Percentiles rank a stretch among this genome's conserved stretches.
Evolutionary conservation across 2,113 vertebrate species (phyloP).

Genomic region (Lampris megalopsis): DNA sequence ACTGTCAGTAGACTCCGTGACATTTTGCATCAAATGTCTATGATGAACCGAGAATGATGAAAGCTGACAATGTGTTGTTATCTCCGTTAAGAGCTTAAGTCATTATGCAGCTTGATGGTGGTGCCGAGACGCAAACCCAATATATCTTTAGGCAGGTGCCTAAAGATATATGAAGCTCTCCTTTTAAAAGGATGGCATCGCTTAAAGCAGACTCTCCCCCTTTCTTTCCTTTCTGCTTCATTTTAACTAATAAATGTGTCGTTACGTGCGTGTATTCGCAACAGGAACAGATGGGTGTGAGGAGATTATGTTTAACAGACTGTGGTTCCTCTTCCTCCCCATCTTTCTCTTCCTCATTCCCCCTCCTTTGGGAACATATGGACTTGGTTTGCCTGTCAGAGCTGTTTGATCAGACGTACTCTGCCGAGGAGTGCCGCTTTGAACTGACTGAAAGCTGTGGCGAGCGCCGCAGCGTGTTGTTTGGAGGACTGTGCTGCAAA

Average conservation of each 20-base stretch:
- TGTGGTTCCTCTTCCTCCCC: slow-evolving; percentile 40
- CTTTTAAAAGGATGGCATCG: slow-evolving; percentile 32
- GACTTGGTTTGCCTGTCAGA: slow-evolving; percentile 59
- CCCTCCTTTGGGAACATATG: slow-evolving; percentile 40
- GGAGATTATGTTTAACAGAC: slow-evolving; percentile 62
- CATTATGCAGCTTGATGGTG: neutral
- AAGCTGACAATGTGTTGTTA: neutral
- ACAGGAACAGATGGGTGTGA: slow-evolving; percentile 64
- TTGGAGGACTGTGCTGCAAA: slow-evolving; percentile 23
- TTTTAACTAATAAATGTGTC: slow-evolving; percentile 63
- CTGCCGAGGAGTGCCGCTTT: slow-evolving; percentile 51
- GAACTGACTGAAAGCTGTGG: slow-evolving; percentile 50
- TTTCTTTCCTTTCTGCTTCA: slow-evolving; percentile 49
- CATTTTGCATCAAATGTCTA: neutral
- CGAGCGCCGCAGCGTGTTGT: slow-evolving; percentile 47
- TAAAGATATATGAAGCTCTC: slow-evolving; percentile 11
- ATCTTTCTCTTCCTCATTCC: slow-evolving; percentile 17
- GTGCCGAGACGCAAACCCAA: neutral
- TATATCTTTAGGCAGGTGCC: slow-evolving; percentile 21
- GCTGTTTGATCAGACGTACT: slow-evolving; percentile 55
- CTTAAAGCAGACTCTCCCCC: slow-evolving; percentile 30
- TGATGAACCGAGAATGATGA: neutral
- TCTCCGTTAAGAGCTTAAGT: neutral
- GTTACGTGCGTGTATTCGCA: slow-evolving; percentile 50
- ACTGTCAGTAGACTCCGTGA: neutral